Evolutionary conservation across 1,140 invertebrate species (phyloP).

Genomic region (Polypedilum vanderplanki): DNA sequence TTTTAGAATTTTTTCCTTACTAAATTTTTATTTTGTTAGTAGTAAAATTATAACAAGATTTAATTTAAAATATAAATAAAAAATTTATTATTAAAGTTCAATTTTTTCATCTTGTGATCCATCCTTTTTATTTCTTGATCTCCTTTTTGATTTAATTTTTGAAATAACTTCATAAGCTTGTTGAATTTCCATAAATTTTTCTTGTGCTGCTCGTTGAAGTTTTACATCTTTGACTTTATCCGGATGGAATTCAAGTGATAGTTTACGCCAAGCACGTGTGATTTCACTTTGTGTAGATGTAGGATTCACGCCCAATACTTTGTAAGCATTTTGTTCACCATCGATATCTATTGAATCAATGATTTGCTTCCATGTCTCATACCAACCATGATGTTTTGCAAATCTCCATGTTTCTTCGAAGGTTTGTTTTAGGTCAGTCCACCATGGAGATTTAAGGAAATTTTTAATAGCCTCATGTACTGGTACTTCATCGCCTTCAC

Average conservation of each 20-base stretch:
- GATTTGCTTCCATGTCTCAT: conserved; percentile 76
- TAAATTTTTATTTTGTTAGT: neutral
- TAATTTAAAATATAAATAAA: neutral
- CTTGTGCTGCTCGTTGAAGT: conserved; percentile 60
- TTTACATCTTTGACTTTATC: conserved; percentile 76
- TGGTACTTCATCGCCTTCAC: conserved; percentile 80
- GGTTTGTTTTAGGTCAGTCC: conserved; percentile 65
- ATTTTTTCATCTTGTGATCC: conserved; percentile 27
- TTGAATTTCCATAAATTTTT: conserved; percentile 88
- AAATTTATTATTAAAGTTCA: neutral
- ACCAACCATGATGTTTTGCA: conserved; percentile 73
- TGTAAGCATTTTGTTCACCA: conserved; percentile 84
- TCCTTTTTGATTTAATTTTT: conserved; percentile 67
- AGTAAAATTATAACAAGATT: neutral
- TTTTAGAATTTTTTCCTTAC: no score
- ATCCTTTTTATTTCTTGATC: conserved; percentile 60
- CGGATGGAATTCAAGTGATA: conserved; percentile 86
- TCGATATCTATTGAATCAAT: conserved; percentile 78
- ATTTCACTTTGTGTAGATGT: conserved; percentile 80
- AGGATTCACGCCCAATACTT: conserved; percentile 67
- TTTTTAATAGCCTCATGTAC: conserved; percentile 80
- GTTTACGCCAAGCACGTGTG: conserved; percentile 65
- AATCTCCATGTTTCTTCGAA: conserved; percentile 67
- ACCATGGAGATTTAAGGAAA: conserved; percentile 82
- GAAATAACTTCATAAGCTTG: conserved; percentile 86